A percentile compares a stretch with the other conserved stretches of the same genome.
Evolutionary conservation across 2,888 invertebrate species (phyloP).

Genomic region (Deilephila elpenor): DNA sequence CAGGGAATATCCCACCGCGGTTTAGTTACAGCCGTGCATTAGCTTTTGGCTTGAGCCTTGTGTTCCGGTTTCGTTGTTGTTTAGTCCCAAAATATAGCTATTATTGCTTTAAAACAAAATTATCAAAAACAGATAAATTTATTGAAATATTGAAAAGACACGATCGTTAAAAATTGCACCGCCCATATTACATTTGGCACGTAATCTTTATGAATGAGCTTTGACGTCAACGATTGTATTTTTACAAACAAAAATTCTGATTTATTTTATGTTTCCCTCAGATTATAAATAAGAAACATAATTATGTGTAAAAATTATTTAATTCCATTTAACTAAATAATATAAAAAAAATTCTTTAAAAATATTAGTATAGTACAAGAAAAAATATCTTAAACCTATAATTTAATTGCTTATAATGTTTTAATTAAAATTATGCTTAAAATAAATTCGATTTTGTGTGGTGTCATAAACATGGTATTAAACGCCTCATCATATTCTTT

Average conservation of each 20-base stretch:
- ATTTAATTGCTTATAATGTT: neutral
- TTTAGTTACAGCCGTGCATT: slow-evolving; percentile 28
- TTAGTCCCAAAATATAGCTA: neutral
- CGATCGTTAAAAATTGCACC: neutral
- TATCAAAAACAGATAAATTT: neutral
- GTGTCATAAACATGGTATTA: neutral
- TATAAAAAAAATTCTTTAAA: slow-evolving; percentile 7
- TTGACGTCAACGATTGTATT: slow-evolving; percentile 68
- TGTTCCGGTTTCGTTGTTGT: neutral
- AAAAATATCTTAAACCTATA: neutral
- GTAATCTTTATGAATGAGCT: slow-evolving; percentile 72
- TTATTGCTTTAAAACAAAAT: neutral
- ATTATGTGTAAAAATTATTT: slow-evolving; percentile 1
- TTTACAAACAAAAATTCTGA: slow-evolving; percentile 30
- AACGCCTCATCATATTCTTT: neutral
- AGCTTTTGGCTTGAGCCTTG: neutral
- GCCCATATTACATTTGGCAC: slow-evolving; percentile 41
- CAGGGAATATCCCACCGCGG: slow-evolving; percentile 48
- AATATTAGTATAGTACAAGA: slow-evolving; percentile 5
- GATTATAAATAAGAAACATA: neutral
- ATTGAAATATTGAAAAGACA: neutral
- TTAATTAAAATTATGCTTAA: neutral
- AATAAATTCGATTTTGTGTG: slow-evolving; percentile 13
- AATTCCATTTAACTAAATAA: slow-evolving; percentile 3
- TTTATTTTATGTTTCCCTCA: neutral